phyloP scores from a whole-genome alignment of 2,113 vertebrate species.

The Saguinus imperator region DNA sequence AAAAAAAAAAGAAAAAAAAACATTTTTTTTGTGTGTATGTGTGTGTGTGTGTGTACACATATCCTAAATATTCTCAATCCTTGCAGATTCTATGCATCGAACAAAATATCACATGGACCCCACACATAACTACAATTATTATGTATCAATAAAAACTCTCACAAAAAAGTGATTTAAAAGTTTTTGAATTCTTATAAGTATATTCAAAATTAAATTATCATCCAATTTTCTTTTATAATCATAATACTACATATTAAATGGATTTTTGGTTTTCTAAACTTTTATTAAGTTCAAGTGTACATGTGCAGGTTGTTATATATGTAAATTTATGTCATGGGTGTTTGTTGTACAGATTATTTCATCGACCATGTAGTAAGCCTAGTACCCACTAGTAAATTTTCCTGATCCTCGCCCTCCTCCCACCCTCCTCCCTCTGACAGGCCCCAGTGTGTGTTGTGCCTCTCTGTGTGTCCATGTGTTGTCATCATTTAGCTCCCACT shows the following conservation, averaged over 20 bases:
- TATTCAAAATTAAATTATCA: neutral
- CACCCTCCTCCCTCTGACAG: too few relatives aligned
- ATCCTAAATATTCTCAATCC: neutral
- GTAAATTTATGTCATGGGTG: too few relatives aligned
- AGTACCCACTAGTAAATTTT: too few relatives aligned
- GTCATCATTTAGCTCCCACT: too few relatives aligned
- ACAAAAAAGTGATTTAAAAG: neutral
- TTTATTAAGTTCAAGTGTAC: too few relatives aligned
- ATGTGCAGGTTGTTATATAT: too few relatives aligned
- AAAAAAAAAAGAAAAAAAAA: too few relatives aligned
- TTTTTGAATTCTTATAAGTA: neutral
- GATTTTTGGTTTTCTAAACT: neutral
- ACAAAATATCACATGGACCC: neutral
- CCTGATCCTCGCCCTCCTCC: too few relatives aligned
- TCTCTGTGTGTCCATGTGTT: too few relatives aligned
- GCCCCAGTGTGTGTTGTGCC: too few relatives aligned
- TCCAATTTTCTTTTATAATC: neutral
- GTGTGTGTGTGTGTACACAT: neutral
- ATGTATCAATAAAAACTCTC: neutral
- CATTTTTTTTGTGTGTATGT: neutral
- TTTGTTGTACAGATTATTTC: too few relatives aligned
- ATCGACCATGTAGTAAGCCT: too few relatives aligned
- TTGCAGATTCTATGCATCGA: neutral
- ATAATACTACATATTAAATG: neutral
- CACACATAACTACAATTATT: neutral